Conservation (phyloP, 2,797 vertebrate species). For the Sylvilagus floridanus region DNA sequence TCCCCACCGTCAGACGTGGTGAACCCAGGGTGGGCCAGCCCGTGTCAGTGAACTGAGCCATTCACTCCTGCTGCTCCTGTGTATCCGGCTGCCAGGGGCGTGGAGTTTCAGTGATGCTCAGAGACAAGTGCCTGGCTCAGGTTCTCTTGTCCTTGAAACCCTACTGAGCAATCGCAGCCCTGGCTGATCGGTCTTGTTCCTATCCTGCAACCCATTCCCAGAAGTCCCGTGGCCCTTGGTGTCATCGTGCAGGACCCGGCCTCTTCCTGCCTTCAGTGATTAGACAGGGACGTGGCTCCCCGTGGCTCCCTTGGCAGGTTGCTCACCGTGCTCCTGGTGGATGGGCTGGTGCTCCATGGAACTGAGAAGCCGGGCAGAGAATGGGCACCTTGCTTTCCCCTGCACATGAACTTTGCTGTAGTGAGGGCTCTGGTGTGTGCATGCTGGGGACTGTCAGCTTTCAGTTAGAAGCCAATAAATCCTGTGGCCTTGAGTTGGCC, state of each 20-base stretch:
- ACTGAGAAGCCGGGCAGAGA: accelerated
- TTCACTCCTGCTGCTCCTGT: not conserved
- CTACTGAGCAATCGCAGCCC: not conserved
- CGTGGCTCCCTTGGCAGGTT: not conserved
- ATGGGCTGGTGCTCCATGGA: not conserved
- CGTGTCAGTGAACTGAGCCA: not conserved
- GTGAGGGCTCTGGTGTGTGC: constrained; percentile 66
- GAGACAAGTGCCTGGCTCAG: not conserved
- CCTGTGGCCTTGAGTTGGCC: constrained; percentile 80
- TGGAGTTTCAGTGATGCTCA: not conserved
- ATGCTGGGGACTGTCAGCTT: constrained; percentile 75
- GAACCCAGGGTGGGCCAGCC: not conserved
- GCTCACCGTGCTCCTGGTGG: not conserved
- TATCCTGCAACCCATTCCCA: not conserved
- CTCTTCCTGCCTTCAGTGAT: not conserved
- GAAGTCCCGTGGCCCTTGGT: not conserved
- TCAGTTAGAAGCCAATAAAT: constrained; percentile 81
- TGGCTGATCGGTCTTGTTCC: not conserved
- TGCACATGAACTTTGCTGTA: not conserved
- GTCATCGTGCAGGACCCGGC: not conserved
- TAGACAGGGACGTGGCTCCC: too few species aligned
- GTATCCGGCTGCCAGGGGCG: not conserved
- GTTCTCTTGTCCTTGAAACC: not conserved
- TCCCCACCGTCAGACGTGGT: not conserved
- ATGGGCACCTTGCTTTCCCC: not conserved